Conservation (phyloP, 2,888 invertebrate species). For the Oxycera nigricornis region DNA sequence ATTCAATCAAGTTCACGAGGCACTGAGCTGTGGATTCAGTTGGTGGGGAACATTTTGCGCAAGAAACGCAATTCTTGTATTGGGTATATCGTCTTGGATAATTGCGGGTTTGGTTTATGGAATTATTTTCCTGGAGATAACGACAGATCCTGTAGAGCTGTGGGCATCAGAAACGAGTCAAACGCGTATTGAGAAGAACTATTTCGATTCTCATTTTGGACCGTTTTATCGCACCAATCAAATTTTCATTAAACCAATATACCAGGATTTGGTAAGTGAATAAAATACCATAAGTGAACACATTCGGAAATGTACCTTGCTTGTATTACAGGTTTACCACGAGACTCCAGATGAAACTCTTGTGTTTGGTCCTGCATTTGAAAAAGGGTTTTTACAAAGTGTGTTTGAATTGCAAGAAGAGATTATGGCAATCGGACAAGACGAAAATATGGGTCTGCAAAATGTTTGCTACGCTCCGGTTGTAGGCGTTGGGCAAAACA, state of each 20-base stretch:
- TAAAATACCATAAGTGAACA: no score
- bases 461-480: slow-evolving; percentile 89
- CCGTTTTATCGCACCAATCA: slow-evolving; percentile 92
- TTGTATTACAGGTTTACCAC: slow-evolving; percentile 55
- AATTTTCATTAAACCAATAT: slow-evolving; percentile 77
- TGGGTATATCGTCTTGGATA: slow-evolving; percentile 71
- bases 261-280: slow-evolving; percentile 64
- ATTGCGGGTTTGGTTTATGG: slow-evolving; percentile 71
- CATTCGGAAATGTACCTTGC: background rate
- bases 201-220: slow-evolving; percentile 84
- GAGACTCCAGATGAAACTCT: slow-evolving; percentile 59
- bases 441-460: slow-evolving; percentile 66
- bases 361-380: slow-evolving; percentile 82
- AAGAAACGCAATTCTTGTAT: slow-evolving; percentile 68
- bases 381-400: slow-evolving; percentile 74
- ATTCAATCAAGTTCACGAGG: slow-evolving; percentile 52
- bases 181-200: slow-evolving; percentile 83
- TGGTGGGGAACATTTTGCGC: slow-evolving; percentile 69
- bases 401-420: slow-evolving; percentile 74
- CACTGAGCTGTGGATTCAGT: slow-evolving; percentile 60
- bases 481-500: slow-evolving; percentile 68
- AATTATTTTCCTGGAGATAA: slow-evolving; percentile 72
- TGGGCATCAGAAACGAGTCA: slow-evolving; percentile 88
- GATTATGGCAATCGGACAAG: slow-evolving; percentile 67
- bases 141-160: slow-evolving; percentile 88